Evolutionary conservation across 2,888 invertebrate genomes (phyloP), one percentile per base, ranked within the genome.

Genomic region (Prosapia bicincta): DNA sequence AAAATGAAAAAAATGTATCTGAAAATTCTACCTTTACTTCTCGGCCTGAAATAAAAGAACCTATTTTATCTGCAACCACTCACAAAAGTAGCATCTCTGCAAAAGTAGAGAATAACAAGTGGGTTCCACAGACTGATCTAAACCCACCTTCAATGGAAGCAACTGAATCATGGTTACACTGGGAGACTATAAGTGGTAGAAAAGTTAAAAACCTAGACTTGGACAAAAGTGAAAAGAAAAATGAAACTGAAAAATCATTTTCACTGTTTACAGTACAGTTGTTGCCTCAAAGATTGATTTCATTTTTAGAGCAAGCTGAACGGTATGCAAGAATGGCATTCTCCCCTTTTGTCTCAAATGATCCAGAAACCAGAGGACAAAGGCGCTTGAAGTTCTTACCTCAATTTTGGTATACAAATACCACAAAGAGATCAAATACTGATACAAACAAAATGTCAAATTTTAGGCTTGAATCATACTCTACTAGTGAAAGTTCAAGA

Each of bases 221-320:
- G 5, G 79, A 78, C 15, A 74, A 66, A 30, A 74, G 68, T 54
- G 54, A 54, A 20, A 54, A 20, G 3, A 54, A 54, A 54, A 54
- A 54, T 20, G 54, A 54, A 20, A 66, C 71, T 20, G 72, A 69
- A 9, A 23, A 71, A 43, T n/a, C 74, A 5, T 32, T 69, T 9
- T 65, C 74, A 26, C 75, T 78, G 65, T 68, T 78, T 25, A 78
- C 78, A 66, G 76, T 95, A 0, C 95, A 95, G 83, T 89, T 93
- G 82, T 85, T 95, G 66, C 95, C 95, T 0, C 91, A 93, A 79
- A 87, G 93, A 32, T 84, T 95, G 1, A 93, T 93, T 0, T 91
- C 92, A 3, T 90, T 95, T 84, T 89, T 95, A 69, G 92, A 94
- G 54, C 90, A 93, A 80, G 95, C 94, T 0, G 95, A 95, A 82